phyloP scores from a whole-genome alignment of 2,113 vertebrate genomes.

The Megatriorchis doriae region DNA sequence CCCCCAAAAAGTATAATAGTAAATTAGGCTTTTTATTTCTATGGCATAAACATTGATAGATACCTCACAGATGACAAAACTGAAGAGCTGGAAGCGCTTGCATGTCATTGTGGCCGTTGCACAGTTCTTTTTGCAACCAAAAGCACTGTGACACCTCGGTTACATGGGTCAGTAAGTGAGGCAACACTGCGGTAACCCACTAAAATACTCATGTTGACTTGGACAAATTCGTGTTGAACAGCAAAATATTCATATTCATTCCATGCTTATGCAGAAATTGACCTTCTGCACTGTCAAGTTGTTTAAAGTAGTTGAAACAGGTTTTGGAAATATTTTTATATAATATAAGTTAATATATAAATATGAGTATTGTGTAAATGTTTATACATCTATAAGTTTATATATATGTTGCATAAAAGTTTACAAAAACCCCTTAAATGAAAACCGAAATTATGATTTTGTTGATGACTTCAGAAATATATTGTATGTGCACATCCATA shows the following conservation, averaged over 20 bases:
- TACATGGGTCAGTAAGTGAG: not conserved
- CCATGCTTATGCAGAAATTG: not conserved
- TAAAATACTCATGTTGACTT: not conserved
- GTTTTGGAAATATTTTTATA: not conserved
- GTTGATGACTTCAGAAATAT: not conserved
- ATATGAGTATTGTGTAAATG: not conserved
- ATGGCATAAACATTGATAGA: not conserved
- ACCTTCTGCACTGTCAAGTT: not conserved
- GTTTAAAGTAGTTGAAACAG: not conserved
- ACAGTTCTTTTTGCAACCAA: not conserved
- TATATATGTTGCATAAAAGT: not conserved
- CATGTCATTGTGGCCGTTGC: fast-evolving
- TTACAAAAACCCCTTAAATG: not conserved
- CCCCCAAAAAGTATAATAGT: not conserved
- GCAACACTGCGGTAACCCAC: not conserved
- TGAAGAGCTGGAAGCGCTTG: not conserved
- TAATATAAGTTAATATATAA: not conserved
- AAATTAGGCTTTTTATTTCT: not conserved
- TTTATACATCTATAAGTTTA: not conserved
- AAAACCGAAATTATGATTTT: not conserved
- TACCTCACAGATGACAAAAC: not conserved
- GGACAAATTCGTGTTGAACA: not conserved
- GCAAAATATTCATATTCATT: not conserved
- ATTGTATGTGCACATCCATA: not conserved
- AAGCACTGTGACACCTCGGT: not conserved